phyloP scores from a whole-genome alignment of 1,140 invertebrate genomes.

The Pararge aegeria region DNA sequence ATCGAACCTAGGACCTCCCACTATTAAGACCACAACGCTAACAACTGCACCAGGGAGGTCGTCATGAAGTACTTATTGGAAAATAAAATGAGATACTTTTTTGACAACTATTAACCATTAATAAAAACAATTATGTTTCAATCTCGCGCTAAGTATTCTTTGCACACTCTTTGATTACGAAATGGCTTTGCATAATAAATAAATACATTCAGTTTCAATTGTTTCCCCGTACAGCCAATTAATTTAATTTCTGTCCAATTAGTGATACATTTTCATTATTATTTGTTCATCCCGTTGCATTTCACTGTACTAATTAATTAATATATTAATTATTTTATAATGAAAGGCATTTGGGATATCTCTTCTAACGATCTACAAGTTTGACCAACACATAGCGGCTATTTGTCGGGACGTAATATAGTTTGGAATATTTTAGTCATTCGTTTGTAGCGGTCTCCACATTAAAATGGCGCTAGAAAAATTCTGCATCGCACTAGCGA shows the following conservation, averaged over 20 bases:
- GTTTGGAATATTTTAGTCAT: too few relatives aligned
- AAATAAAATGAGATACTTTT: too few relatives aligned
- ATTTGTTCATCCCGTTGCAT: neutral
- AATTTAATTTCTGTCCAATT: conserved; percentile 11
- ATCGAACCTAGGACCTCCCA: too few relatives aligned
- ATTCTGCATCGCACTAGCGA: too few relatives aligned
- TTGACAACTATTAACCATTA: too few relatives aligned
- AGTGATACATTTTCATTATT: neutral
- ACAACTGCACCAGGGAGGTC: too few relatives aligned
- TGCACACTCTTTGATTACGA: conserved; percentile 2
- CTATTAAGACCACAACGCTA: too few relatives aligned
- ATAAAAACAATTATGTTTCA: neutral
- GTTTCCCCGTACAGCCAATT: conserved; percentile 1
- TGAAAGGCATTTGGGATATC: neutral
- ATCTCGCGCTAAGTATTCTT: neutral
- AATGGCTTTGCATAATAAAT: conserved; percentile 3
- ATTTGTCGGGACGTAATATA: too few relatives aligned
- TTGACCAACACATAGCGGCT: too few relatives aligned
- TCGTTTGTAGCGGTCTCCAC: too few relatives aligned
- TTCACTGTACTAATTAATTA: neutral
- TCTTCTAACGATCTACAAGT: neutral
- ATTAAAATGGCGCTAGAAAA: too few relatives aligned
- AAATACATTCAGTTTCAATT: conserved; percentile 7
- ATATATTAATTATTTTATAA: conserved; percentile 1
- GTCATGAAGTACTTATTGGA: too few relatives aligned